A percentile compares a stretch with the other conserved stretches of the same genome.
These are phyloP conservation scores for Heliothis peltigera DNA, from an alignment of 2,888 invertebrate genomes.

Conservation along the genomic window DNA sequence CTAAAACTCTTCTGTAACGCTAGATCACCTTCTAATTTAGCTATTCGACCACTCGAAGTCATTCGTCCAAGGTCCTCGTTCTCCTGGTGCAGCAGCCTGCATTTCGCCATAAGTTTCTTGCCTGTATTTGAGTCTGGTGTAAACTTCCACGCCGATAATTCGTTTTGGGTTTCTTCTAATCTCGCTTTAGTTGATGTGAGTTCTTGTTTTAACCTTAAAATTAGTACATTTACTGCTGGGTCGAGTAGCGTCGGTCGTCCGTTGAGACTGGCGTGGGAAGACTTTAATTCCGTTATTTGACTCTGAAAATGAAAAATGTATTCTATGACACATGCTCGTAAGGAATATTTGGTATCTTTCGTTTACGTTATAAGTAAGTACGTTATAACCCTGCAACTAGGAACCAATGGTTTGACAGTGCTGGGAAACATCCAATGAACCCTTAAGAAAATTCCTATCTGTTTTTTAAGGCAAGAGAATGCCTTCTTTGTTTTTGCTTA, in stretches of 20 bases:
- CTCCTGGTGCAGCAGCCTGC: constrained; percentile 97
- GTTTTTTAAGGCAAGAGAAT: too few relatives aligned
- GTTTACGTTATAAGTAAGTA: too few relatives aligned
- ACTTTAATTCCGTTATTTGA: constrained; percentile 98
- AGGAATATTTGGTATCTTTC: too few relatives aligned
- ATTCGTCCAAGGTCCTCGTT: constrained; percentile 99
- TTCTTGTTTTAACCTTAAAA: constrained; percentile 97
- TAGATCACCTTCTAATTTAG: constrained; percentile 98
- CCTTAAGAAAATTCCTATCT: too few relatives aligned
- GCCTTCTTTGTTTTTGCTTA: too few relatives aligned
- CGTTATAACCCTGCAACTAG: too few relatives aligned
- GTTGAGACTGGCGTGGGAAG: constrained; percentile 95
- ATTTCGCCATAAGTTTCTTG: constrained; percentile 99
- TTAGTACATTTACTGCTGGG: constrained; percentile 98
- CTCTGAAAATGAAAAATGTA: constrained; percentile 89
- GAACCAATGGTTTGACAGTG: too few relatives aligned
- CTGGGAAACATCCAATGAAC: too few relatives aligned
- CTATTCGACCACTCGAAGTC: constrained; percentile 98
- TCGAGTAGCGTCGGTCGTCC: constrained; percentile 94
- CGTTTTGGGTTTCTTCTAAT: constrained; percentile 98
- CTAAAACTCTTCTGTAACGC: constrained; percentile 98
- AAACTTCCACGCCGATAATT: constrained; percentile 99
- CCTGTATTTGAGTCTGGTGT: constrained; percentile 99
- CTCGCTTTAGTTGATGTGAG: constrained; percentile 96
- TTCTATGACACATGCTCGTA: background rate